Percentiles rank a stretch among this genome's conserved stretches.
phyloP scores from a whole-genome alignment of 2,888 invertebrate species.

The Andrena camellia region DNA sequence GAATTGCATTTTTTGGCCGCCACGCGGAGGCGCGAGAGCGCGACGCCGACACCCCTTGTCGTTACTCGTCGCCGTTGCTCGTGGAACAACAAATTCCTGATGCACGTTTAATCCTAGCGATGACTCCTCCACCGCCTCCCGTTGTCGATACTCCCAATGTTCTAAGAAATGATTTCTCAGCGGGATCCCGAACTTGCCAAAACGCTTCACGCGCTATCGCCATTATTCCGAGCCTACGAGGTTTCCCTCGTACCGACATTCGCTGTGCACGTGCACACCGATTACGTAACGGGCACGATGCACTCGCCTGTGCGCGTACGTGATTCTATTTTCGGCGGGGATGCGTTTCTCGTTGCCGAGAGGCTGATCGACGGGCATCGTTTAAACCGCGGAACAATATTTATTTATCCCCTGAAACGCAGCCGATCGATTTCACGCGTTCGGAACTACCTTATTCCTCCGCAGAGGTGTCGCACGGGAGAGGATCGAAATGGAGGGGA shows the following conservation, averaged over 20 bases:
- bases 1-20: background rate
- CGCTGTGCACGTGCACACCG: conserved; percentile 58
- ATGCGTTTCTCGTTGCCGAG: conserved; percentile 46
- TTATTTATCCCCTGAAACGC: conserved; percentile 32
- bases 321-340: conserved; percentile 57
- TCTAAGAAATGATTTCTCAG: conserved; percentile 8
- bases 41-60: too few species aligned
- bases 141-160: background rate
- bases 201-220: conserved; percentile 19
- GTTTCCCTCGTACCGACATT: conserved; percentile 55
- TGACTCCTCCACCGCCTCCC: background rate
- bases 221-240: background rate
- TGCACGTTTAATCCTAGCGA: background rate
- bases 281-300: conserved; percentile 60
- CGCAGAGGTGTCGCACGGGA: too few species aligned
- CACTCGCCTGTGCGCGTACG: conserved; percentile 41
- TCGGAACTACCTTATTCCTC: background rate
- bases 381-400: conserved; percentile 36
- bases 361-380: conserved; percentile 29
- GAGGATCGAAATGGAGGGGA: too few species aligned
- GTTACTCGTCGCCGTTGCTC: too few species aligned
- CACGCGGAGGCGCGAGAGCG: background rate
- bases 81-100: too few species aligned
- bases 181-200: conserved; percentile 25
- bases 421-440: conserved; percentile 40